Percentiles rank a stretch among this genome's conserved stretches.
phyloP scores from a whole-genome alignment of 2,113 vertebrate genomes.

The Mormyrus iriodes region DNA sequence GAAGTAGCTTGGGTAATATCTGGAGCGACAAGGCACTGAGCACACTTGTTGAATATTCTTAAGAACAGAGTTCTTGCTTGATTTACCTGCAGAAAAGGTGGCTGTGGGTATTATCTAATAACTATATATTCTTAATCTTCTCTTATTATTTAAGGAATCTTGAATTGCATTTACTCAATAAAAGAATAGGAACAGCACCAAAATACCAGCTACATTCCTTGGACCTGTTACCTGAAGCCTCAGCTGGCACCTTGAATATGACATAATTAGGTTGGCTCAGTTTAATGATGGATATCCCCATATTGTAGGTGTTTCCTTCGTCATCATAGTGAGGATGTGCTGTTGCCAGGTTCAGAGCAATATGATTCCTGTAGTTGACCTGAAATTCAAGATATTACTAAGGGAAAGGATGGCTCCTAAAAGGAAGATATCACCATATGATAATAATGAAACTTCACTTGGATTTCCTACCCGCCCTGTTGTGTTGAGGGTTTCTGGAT shows the following conservation, averaged over 20 bases:
- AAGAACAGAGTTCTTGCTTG: constrained; percentile 47
- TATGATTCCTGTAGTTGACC: constrained; percentile 81
- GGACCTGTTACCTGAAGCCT: constrained; percentile 60
- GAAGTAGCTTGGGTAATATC: constrained; percentile 80
- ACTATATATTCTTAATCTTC: neutral
- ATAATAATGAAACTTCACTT: neutral
- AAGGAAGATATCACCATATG: neutral
- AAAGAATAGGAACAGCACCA: neutral
- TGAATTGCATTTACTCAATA: neutral
- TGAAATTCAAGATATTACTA: constrained; percentile 42
- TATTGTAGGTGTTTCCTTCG: constrained; percentile 80
- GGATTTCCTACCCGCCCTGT: constrained; percentile 66
- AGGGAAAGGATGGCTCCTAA: constrained; percentile 9
- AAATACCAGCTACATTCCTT: neutral
- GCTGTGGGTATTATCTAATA: neutral
- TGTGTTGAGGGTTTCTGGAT: constrained; percentile 75
- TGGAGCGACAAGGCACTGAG: constrained; percentile 71
- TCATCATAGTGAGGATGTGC: constrained; percentile 89
- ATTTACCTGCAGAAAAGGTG: constrained; percentile 40
- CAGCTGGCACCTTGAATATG: constrained; percentile 77
- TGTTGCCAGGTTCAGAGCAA: constrained; percentile 76
- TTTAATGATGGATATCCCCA: constrained; percentile 80
- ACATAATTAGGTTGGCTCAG: constrained; percentile 78
- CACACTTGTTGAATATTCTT: constrained; percentile 67
- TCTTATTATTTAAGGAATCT: neutral